A percentile compares a stretch with the other conserved stretches of the same genome.
phyloP scores from a whole-genome alignment of 2,888 invertebrate species.

The Nezara viridula region DNA sequence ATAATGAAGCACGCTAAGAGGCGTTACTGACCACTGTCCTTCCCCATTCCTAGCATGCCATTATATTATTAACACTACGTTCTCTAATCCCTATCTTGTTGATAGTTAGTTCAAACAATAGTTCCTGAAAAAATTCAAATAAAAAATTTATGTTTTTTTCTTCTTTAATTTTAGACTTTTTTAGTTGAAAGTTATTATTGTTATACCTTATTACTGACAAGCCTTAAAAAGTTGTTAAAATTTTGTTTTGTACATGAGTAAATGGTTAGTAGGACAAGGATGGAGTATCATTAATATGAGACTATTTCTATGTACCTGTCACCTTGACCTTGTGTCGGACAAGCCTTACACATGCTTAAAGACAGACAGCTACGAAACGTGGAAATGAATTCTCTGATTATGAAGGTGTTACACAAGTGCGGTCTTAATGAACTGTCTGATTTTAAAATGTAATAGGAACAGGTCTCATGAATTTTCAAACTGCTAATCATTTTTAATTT shows the following conservation, averaged over 20 bases:
- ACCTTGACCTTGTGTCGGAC: neutral
- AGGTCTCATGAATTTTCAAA: conserved; percentile 23
- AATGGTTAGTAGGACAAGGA: neutral
- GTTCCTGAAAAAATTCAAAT: too few species aligned
- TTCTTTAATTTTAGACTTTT: too few species aligned
- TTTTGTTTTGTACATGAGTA: too few species aligned
- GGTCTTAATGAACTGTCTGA: conserved; percentile 6
- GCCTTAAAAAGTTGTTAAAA: too few species aligned
- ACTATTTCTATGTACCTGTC: neutral
- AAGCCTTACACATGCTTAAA: neutral
- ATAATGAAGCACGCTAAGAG: neutral
- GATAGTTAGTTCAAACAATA: too few species aligned
- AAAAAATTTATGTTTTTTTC: too few species aligned
- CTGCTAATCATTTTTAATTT: neutral
- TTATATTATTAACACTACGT: neutral
- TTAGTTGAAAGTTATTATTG: too few species aligned
- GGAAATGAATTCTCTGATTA: conserved; percentile 14
- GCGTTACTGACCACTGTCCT: neutral
- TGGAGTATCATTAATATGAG: neutral
- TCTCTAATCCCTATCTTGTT: too few species aligned
- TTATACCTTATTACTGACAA: too few species aligned
- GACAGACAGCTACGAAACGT: neutral
- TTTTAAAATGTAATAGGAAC: conserved; percentile 21
- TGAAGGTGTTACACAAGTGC: neutral
- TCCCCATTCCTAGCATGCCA: neutral